phyloP scores from a whole-genome alignment of 2,888 invertebrate species.

The Venustoraphidia nigricollis region DNA sequence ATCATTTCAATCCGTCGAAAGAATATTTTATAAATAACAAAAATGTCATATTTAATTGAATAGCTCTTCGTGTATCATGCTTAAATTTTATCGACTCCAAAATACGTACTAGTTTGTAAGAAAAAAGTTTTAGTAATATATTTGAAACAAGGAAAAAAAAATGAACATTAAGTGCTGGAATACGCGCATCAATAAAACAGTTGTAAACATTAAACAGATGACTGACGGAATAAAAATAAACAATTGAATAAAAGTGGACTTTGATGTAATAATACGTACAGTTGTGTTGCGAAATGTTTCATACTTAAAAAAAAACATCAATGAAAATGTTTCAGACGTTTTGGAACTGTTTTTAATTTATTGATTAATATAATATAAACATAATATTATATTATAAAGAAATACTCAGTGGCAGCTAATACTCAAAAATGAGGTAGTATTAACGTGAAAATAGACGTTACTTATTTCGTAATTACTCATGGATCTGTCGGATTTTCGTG shows the following conservation, averaged over 20 bases:
- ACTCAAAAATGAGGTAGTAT: too few relatives aligned
- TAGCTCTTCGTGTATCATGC: slow-evolving; percentile 2
- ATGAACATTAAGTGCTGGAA: too few relatives aligned
- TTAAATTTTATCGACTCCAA: slow-evolving; percentile 3
- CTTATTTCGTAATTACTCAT: too few relatives aligned
- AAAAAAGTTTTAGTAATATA: background rate
- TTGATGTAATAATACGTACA: slow-evolving; percentile 10
- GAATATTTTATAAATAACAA: background rate
- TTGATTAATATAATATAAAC: too few relatives aligned
- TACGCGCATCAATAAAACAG: too few relatives aligned
- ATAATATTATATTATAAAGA: too few relatives aligned
- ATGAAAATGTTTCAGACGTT: too few relatives aligned
- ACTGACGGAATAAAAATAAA: slow-evolving; percentile 11
- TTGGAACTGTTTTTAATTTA: too few relatives aligned
- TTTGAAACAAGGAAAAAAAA: too few relatives aligned
- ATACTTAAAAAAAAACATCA: background rate
- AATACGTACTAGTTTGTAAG: slow-evolving; percentile 7
- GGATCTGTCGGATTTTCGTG: too few relatives aligned
- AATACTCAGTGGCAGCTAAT: too few relatives aligned
- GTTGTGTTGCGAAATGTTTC: background rate
- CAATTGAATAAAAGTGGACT: slow-evolving; percentile 12
- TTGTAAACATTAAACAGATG: background rate
- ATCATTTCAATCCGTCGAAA: slow-evolving; percentile 2
- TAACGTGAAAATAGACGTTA: too few relatives aligned
- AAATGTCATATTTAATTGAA: background rate